Evolutionary conservation across 2,113 vertebrate species (phyloP).

Genomic region (Fulica atra): DNA sequence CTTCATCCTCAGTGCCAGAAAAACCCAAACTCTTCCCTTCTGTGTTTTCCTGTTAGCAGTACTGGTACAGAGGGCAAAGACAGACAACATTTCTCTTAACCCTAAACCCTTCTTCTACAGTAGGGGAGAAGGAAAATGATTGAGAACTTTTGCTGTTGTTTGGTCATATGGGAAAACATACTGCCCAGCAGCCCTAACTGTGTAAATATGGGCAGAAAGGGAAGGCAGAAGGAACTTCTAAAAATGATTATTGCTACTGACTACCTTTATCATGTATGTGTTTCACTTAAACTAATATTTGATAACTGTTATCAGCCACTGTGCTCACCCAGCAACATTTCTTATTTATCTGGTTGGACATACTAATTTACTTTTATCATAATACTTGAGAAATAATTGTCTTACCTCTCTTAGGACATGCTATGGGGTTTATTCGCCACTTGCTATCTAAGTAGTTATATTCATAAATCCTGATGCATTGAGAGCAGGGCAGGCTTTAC

Average conservation of each 20-base stretch:
- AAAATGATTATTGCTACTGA: neutral
- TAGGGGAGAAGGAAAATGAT: neutral
- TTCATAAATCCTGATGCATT: neutral
- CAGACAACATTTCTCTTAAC: neutral
- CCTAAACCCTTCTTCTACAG: neutral
- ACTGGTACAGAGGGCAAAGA: neutral
- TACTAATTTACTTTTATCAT: constrained; percentile 23
- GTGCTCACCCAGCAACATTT: neutral
- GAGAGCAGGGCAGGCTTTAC: neutral
- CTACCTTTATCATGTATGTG: neutral
- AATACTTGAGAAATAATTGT: constrained; percentile 22
- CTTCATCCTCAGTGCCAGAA: neutral
- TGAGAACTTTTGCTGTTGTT: neutral
- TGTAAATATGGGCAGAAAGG: neutral
- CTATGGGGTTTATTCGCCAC: constrained; percentile 1
- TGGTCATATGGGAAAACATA: neutral
- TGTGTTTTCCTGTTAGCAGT: neutral
- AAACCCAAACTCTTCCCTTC: neutral
- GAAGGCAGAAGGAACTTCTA: neutral
- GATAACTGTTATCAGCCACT: neutral
- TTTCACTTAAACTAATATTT: neutral
- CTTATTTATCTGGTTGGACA: neutral
- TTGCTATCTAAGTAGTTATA: neutral
- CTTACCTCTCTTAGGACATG: constrained; percentile 20
- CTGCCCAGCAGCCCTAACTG: neutral